These are phyloP conservation scores for Chitala chitala DNA, from an alignment of 2,113 vertebrate species.

Conservation along the genomic window DNA sequence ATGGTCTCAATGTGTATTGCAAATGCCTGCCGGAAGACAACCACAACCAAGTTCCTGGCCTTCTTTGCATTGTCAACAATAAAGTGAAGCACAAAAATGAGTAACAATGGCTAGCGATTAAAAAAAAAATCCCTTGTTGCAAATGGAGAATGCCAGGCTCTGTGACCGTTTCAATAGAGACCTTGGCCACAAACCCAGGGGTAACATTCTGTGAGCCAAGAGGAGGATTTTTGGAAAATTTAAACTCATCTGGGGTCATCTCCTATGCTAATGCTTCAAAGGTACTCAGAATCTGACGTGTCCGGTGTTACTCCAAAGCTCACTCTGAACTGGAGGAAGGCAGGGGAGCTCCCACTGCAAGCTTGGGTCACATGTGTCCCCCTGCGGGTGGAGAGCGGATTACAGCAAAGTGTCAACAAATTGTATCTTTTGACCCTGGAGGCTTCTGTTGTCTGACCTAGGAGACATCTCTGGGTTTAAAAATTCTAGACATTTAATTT, in stretches of 20 bases:
- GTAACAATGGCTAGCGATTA: slow-evolving; percentile 10
- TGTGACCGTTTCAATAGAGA: not conserved
- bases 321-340: not conserved
- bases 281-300: not conserved
- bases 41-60: not conserved
- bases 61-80: not conserved
- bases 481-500: no score
- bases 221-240: not conserved
- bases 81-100: not conserved
- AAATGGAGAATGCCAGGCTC: not conserved
- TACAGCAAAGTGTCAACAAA: slow-evolving; percentile 10
- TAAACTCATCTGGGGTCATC: slow-evolving; percentile 24
- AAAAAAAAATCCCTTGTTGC: slow-evolving; percentile 3
- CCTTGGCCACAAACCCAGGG: slow-evolving; percentile 5
- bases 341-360: not conserved
- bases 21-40: not conserved
- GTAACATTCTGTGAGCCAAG: not conserved
- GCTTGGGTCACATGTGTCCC: not conserved
- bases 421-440: not conserved
- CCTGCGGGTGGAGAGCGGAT: not conserved
- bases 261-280: slow-evolving; percentile 7
- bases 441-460: not conserved
- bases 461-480: not conserved
- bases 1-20: not conserved
- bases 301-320: not conserved